Evolutionary conservation across 2,888 invertebrate species (phyloP).

Genomic region (Subacronicta megacephala): DNA sequence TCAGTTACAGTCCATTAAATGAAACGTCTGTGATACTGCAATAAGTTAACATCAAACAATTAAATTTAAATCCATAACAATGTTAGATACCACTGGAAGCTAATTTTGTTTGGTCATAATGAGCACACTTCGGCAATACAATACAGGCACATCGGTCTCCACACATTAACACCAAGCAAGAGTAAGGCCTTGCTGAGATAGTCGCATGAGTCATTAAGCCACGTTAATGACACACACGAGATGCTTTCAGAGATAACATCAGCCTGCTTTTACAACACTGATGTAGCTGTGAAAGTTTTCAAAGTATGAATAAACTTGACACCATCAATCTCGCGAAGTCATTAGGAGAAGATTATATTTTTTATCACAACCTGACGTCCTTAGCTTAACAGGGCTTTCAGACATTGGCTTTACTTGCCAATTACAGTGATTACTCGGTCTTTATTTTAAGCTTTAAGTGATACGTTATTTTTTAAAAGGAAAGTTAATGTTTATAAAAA

Average conservation of each 20-base stretch:
- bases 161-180: conserved; percentile 26
- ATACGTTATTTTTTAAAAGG: background rate
- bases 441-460: background rate
- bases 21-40: background rate
- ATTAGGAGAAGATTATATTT: conserved; percentile 3
- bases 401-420: background rate
- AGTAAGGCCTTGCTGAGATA: conserved; percentile 23
- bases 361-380: background rate
- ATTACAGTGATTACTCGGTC: background rate
- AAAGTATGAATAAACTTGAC: conserved; percentile 21
- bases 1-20: too few species aligned
- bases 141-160: conserved; percentile 24
- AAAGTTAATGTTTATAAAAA: too few species aligned
- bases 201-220: conserved; percentile 42
- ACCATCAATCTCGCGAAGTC: conserved; percentile 10
- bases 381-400: background rate
- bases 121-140: conserved; percentile 32
- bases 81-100: conserved; percentile 7
- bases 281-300: conserved; percentile 29
- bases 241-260: conserved; percentile 49
- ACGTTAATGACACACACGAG: conserved; percentile 44
- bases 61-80: conserved; percentile 12
- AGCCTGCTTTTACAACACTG: conserved; percentile 40
- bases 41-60: conserved; percentile 9
- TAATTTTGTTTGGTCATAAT: conserved; percentile 26